Percentiles rank a stretch among this genome's conserved stretches.
Evolutionary conservation across 2,888 invertebrate species (phyloP).

Genomic region (Luperina testacea): DNA sequence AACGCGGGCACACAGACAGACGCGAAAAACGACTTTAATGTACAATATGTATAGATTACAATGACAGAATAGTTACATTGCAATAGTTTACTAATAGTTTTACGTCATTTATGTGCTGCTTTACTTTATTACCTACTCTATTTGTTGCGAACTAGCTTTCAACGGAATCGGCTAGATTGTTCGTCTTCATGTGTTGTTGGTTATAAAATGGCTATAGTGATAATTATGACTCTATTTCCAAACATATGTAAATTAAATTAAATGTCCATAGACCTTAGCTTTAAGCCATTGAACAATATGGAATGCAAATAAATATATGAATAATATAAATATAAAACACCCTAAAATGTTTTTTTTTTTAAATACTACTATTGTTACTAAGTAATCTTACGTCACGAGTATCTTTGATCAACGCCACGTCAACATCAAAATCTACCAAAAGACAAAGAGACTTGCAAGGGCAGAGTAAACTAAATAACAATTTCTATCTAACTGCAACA

Average conservation of each 20-base stretch:
- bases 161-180: background rate
- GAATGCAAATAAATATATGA: too few species aligned
- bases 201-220: background rate
- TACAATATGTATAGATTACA: too few species aligned
- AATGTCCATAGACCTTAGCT: too few species aligned
- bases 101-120: too few species aligned
- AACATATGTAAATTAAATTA: too few species aligned
- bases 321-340: background rate
- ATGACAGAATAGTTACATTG: too few species aligned
- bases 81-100: too few species aligned
- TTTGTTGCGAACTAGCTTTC: slow-evolving; percentile 5
- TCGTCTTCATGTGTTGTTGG: background rate
- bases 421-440: background rate
- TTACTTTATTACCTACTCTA: background rate
- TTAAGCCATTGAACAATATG: too few species aligned
- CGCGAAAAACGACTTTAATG: too few species aligned
- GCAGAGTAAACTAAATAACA: background rate
- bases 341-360: background rate
- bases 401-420: background rate
- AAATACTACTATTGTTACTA: too few species aligned
- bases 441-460: background rate
- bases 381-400: background rate
- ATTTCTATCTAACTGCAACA: slow-evolving; percentile 14
- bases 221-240: background rate
- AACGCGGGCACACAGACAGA: too few species aligned